A percentile compares a stretch with the other conserved stretches of the same genome.
These are phyloP conservation scores for Andrena cerasifolii DNA, from an alignment of 1,140 invertebrate genomes.

Conservation along the genomic window DNA sequence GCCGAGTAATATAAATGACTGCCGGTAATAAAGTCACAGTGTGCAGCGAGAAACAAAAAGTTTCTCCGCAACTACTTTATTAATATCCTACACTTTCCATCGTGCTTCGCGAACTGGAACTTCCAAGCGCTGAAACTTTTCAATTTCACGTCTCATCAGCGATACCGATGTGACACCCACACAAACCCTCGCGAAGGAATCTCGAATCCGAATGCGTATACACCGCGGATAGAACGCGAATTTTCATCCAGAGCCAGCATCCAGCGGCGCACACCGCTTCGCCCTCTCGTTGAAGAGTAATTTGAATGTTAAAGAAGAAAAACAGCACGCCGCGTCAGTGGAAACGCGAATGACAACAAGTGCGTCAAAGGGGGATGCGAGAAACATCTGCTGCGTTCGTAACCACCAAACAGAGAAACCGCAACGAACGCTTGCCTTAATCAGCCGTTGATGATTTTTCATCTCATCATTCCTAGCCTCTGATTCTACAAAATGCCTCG, in stretches of 20 bases:
- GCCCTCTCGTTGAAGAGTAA: slow-evolving; percentile 16
- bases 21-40: too few species aligned
- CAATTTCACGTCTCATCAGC: too few species aligned
- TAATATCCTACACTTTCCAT: too few species aligned
- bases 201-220: too few species aligned
- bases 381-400: slow-evolving; percentile 16
- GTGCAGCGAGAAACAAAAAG: too few species aligned
- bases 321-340: slow-evolving; percentile 9
- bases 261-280: not conserved
- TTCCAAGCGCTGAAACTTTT: too few species aligned
- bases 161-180: too few species aligned
- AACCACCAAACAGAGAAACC: too few species aligned
- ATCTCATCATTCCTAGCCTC: not conserved
- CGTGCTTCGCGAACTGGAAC: too few species aligned
- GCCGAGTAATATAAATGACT: too few species aligned
- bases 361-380: not conserved
- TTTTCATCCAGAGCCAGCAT: not conserved
- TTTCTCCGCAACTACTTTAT: too few species aligned
- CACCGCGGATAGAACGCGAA: not conserved
- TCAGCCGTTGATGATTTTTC: not conserved
- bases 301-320: slow-evolving; percentile 21
- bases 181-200: too few species aligned
- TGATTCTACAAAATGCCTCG: not conserved
- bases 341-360: slow-evolving; percentile 4
- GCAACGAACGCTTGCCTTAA: slow-evolving; percentile 37